These are phyloP conservation scores for Artibeus lituratus DNA, from an alignment of 2,797 vertebrate genomes.

Conservation along the genomic window DNA sequence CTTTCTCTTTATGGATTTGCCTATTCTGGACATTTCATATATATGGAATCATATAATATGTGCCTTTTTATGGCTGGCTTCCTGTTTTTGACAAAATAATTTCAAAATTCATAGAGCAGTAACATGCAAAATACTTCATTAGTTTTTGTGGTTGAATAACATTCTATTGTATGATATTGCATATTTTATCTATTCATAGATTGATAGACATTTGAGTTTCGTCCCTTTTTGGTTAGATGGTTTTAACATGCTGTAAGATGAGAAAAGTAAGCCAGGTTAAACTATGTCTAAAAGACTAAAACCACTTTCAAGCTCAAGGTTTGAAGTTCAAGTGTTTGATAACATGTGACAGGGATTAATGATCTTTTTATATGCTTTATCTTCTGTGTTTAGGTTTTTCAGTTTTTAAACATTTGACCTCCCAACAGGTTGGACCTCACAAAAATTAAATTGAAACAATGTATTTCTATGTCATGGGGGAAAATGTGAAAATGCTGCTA, in stretches of 20 bases:
- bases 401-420: neutral
- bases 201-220: neutral
- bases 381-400: neutral
- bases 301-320: neutral
- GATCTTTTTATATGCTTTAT: neutral
- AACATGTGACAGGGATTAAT: neutral
- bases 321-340: neutral
- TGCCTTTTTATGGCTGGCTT: neutral
- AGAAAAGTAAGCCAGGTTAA: neutral
- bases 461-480: neutral
- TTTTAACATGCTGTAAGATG: neutral
- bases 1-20: neutral
- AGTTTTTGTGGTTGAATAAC: neutral
- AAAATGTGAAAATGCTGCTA: neutral
- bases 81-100: neutral
- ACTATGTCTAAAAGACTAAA: neutral
- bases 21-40: neutral
- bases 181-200: neutral
- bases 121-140: neutral
- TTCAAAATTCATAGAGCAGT: neutral
- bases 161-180: neutral
- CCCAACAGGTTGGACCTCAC: neutral
- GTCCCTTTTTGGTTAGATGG: neutral
- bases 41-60: neutral
- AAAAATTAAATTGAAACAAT: conserved; percentile 1